Percentiles rank a stretch among this genome's conserved stretches.
phyloP scores from a whole-genome alignment of 2,113 vertebrate species.

The Gopherus flavomarginatus region DNA sequence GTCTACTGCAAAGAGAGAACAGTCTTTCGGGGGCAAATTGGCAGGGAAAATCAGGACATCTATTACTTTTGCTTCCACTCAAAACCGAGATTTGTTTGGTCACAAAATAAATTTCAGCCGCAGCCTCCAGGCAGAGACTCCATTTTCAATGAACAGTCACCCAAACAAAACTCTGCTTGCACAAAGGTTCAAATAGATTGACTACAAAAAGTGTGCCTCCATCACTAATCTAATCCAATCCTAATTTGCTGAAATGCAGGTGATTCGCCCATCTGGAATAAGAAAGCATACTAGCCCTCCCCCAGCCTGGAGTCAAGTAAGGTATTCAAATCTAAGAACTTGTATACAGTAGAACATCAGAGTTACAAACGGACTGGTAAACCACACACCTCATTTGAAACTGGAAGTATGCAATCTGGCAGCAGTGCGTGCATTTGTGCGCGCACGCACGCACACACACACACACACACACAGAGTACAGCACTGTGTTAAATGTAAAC shows the following conservation, averaged over 20 bases:
- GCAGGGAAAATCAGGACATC: background rate
- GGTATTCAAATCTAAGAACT: background rate
- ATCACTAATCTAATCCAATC: background rate
- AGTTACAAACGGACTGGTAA: too few relatives aligned
- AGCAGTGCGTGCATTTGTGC: too few relatives aligned
- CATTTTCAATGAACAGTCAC: background rate
- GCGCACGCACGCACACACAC: fast-evolving
- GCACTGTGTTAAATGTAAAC: too few relatives aligned
- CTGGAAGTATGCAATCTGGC: too few relatives aligned
- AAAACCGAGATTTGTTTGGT: background rate
- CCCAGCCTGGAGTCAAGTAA: background rate
- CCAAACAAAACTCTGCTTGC: background rate
- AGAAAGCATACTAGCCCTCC: background rate
- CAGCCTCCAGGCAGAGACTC: background rate
- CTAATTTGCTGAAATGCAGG: constrained; percentile 1
- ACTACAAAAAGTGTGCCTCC: background rate
- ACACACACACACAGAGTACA: too few relatives aligned
- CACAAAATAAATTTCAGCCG: background rate
- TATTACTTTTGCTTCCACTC: background rate
- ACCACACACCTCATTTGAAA: too few relatives aligned
- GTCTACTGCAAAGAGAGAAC: background rate
- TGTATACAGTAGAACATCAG: background rate
- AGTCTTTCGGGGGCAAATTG: background rate
- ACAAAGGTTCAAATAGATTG: background rate
- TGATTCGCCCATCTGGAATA: background rate